Evolutionary conservation across 2,113 vertebrate species (phyloP), one percentile per base, ranked within the genome.

Genomic region (Petromus typicus): DNA sequence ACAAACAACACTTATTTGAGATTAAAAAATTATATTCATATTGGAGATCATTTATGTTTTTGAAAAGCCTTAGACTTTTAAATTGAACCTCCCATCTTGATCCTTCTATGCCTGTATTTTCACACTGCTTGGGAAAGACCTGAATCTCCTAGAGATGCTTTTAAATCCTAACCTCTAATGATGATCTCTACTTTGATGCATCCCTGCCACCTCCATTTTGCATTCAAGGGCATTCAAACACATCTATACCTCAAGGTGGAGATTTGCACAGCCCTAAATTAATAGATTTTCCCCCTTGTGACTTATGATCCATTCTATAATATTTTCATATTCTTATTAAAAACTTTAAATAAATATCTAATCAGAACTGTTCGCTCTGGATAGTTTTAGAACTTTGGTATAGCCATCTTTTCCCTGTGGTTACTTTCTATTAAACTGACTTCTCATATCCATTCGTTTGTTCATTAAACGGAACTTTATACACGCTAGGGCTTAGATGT

Each of bases 151-250:
- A 79, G 92, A 79, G 30, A 83, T 86, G 85, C 1, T 40, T 95
- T 89, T 73, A 96, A 91, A 97, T 86, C 51, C 7, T 57, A 78
- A 25, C 61, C 56, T 71, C n/a, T 34, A 85, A 43, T 84, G 59
- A 92, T 56, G 45, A 84, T 25, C 48, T 90, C 48, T 69, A 48
- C 56, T 86, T 71, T 71, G 73, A 89, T 73, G 81, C 51, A 76
- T 56, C n/a, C 78, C 25, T 91, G 57, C 8, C 61, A 34, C 54
- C 27, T 85, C 76, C 88, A 32, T 91, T 90, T 84, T 85, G 11
- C n/a, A 85, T 54, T 86, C 73, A 89, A 91, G 93, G 45, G 56
- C 75, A 61, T n/a, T n/a, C 56, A 4, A 66, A 90, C 93, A 57
- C 48, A 87, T 63, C 56, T 87, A 23, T 45, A n/a, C 32, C 17